phyloP scores from a whole-genome alignment of 2,113 vertebrate species.

The Nothocercus nigrocapillus region DNA sequence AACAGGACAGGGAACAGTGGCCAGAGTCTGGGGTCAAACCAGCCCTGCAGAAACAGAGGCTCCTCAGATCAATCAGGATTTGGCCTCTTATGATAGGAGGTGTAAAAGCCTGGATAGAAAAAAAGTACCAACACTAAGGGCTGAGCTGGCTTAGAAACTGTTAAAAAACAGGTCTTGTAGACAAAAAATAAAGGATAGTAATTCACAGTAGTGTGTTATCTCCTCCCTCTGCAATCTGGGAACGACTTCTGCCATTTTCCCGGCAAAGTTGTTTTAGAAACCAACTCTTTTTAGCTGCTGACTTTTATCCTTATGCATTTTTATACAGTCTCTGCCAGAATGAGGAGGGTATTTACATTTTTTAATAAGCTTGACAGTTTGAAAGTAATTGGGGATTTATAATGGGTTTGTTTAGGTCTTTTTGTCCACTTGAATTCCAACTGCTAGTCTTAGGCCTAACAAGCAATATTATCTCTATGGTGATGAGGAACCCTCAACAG shows the following conservation, averaged over 20 bases:
- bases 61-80: not conserved
- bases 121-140: not conserved
- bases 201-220: not conserved
- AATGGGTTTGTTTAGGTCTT: constrained; percentile 69
- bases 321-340: constrained; percentile 59
- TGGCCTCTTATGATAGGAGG: not conserved
- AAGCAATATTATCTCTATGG: constrained; percentile 67
- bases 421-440: constrained; percentile 73
- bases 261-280: constrained; percentile 37
- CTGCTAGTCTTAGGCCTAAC: constrained; percentile 61
- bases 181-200: not conserved
- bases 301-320: constrained; percentile 69
- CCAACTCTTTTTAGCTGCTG: constrained; percentile 41
- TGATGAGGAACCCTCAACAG: constrained; percentile 70
- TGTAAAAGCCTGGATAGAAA: not conserved
- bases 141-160: not conserved
- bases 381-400: constrained; percentile 75
- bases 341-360: constrained; percentile 71
- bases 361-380: constrained; percentile 74
- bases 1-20: not conserved
- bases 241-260: not conserved
- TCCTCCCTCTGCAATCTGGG: not conserved
- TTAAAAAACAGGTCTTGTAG: not conserved
- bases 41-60: not conserved
- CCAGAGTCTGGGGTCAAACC: not conserved